Percentiles rank a stretch among this genome's conserved stretches.
phyloP scores from a whole-genome alignment of 1,140 invertebrate species.

The Cydia splendana region DNA sequence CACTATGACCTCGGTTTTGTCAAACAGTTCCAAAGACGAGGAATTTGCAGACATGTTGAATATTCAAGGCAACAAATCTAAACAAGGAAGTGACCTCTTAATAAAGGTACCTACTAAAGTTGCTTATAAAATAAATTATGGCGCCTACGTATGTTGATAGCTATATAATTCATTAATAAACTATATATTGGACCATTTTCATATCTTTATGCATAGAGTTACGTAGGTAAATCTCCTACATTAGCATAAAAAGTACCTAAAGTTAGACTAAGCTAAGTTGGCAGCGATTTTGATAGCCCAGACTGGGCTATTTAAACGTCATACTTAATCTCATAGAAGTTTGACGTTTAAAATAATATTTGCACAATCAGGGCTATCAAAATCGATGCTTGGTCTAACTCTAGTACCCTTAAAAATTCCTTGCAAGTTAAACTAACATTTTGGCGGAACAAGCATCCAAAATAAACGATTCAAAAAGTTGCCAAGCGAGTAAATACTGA shows the following conservation, averaged over 20 bases:
- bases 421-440: not conserved
- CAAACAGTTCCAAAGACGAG: conserved; percentile 30
- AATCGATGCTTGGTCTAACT: no score
- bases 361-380: no score
- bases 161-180: not conserved
- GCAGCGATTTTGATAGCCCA: no score
- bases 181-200: no score
- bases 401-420: not conserved
- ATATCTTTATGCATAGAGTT: no score
- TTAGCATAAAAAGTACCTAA: not conserved
- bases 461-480: conserved; percentile 14
- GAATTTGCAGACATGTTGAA: conserved; percentile 39
- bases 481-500: conserved; percentile 42
- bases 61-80: conserved; percentile 52
- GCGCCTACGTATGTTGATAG: not conserved
- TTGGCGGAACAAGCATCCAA: conserved; percentile 15
- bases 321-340: no score
- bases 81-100: conserved; percentile 54
- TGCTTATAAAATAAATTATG: not conserved
- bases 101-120: not conserved
- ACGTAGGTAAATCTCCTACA: no score
- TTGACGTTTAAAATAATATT: no score
- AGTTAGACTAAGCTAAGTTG: no score
- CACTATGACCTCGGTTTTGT: conserved; percentile 38
- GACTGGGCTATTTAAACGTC: no score